Evolutionary conservation across 2,888 invertebrate species (phyloP).

Genomic region (Caenorhabditis sp.): DNA sequence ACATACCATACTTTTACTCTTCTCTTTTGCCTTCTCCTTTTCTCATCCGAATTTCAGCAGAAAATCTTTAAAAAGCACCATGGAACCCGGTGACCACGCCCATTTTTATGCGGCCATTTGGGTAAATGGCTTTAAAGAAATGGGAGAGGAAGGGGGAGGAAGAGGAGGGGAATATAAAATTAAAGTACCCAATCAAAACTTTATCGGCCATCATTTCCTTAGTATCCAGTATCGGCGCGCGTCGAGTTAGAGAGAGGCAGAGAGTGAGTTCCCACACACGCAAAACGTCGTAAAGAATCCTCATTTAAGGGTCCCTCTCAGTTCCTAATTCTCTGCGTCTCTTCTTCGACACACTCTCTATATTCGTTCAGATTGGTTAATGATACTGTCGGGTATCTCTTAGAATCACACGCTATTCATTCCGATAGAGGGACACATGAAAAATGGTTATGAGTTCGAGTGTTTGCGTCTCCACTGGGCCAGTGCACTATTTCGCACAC

Average conservation of each 20-base stretch:
- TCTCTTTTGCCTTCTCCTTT: conserved; percentile 1
- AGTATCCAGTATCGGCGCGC: conserved; percentile 40
- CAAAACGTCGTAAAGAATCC: conserved; percentile 35
- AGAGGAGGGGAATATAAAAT: conserved; percentile 55
- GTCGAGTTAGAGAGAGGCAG: conserved; percentile 11
- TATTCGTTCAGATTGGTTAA: conserved; percentile 23
- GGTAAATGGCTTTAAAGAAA: conserved; percentile 59
- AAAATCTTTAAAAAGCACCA: conserved; percentile 7
- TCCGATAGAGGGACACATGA: conserved; percentile 10
- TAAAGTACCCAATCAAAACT: conserved; percentile 65
- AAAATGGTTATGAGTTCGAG: conserved; percentile 44
- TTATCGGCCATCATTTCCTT: conserved; percentile 62
- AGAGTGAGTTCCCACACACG: conserved; percentile 34
- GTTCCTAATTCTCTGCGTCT: conserved; percentile 9
- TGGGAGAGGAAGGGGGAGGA: conserved; percentile 7
- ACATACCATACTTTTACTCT: conserved; percentile 1
- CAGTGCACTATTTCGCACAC: neutral
- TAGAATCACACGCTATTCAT: conserved; percentile 19
- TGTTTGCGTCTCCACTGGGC: conserved; percentile 34
- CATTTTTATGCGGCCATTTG: conserved; percentile 62
- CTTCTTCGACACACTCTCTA: conserved; percentile 16
- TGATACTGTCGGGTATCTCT: conserved; percentile 37
- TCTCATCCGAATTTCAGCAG: neutral
- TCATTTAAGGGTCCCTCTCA: conserved; percentile 30
- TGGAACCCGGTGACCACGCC: conserved; percentile 46